Conservation (phyloP, 2,888 invertebrate species). For the Eucera pruinosa region DNA sequence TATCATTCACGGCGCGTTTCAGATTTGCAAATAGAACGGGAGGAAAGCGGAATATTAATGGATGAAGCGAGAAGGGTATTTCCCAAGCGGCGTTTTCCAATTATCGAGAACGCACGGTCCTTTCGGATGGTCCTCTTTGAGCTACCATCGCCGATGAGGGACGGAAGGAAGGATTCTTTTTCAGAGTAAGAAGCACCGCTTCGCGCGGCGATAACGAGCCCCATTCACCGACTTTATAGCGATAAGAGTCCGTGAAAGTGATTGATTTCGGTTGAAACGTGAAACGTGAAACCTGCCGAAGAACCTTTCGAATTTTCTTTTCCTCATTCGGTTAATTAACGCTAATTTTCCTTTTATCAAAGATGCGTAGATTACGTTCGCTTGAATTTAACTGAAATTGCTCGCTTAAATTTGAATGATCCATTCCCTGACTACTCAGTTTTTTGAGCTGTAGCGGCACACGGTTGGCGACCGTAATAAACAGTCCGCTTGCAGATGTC, state of each 20-base stretch:
- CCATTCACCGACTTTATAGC: background rate
- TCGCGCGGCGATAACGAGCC: constrained; percentile 8
- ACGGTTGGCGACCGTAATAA: too few species aligned
- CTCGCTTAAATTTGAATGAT: too few species aligned
- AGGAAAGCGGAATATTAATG: constrained; percentile 20
- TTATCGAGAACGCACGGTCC: constrained; percentile 36
- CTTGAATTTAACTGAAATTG: too few species aligned
- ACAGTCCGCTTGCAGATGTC: too few species aligned
- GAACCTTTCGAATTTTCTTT: too few species aligned
- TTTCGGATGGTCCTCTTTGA: constrained; percentile 12
- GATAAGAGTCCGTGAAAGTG: background rate
- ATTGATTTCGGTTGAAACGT: constrained; percentile 1
- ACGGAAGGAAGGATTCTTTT: constrained; percentile 3
- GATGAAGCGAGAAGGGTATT: constrained; percentile 50
- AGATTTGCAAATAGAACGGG: constrained; percentile 3
- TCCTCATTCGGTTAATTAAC: too few species aligned
- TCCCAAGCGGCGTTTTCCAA: constrained; percentile 60
- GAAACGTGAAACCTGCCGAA: background rate
- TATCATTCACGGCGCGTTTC: constrained; percentile 10
- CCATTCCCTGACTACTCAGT: too few species aligned
- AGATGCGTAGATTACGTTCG: too few species aligned
- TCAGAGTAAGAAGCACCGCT: constrained; percentile 9
- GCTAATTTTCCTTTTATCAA: background rate
- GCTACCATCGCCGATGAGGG: background rate
- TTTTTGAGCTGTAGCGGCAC: too few species aligned